phyloP scores from a whole-genome alignment of 2,888 invertebrate species.

The Nebria brevicollis region DNA sequence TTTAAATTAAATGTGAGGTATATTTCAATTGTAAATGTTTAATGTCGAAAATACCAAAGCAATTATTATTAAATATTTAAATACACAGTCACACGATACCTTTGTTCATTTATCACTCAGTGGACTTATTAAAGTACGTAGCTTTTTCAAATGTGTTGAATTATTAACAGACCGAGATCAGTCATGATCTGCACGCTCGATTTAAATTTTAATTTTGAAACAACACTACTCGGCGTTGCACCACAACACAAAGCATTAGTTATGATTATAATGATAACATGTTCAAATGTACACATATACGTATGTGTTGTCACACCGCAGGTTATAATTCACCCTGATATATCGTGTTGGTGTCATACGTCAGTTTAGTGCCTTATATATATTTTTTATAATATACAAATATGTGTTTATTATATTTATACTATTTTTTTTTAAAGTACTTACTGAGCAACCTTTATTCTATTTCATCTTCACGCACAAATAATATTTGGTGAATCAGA shows the following conservation, averaged over 20 bases:
- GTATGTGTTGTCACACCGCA: constrained; percentile 32
- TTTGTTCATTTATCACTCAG: not conserved
- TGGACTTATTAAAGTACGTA: not conserved
- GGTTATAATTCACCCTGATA: constrained; percentile 15
- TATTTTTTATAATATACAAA: not conserved
- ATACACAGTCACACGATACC: not conserved
- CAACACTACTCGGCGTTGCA: constrained; percentile 9
- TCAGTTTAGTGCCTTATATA: not conserved
- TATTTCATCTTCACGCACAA: too few species aligned
- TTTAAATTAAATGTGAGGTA: not conserved
- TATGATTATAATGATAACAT: constrained; percentile 40
- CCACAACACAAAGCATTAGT: constrained; percentile 27
- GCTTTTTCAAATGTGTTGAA: not conserved
- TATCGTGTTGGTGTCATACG: not conserved
- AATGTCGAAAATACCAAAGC: not conserved
- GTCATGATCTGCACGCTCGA: constrained; percentile 31
- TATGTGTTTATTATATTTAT: not conserved
- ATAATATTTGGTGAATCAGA: too few species aligned
- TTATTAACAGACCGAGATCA: not conserved
- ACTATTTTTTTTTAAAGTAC: too few species aligned
- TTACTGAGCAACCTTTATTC: too few species aligned
- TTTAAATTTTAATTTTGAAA: constrained; percentile 44
- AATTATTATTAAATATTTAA: not conserved
- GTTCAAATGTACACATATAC: constrained; percentile 38
- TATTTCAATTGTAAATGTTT: not conserved